Conservation (phyloP, 2,797 vertebrate species). For the Graptemys geographica region DNA sequence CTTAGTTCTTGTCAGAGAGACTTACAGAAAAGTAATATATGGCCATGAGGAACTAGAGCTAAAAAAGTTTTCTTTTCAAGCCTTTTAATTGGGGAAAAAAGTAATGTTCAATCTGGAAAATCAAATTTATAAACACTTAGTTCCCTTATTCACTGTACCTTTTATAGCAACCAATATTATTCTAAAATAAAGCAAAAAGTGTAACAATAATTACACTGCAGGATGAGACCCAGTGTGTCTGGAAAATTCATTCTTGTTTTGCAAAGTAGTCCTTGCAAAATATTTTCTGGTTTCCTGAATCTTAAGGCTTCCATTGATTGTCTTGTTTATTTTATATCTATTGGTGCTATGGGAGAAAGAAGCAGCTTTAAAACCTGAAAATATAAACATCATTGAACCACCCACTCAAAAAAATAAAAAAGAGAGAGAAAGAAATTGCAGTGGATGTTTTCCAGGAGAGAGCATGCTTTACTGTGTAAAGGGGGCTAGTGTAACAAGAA, state of each 20-base stretch:
- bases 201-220: constrained; percentile 70
- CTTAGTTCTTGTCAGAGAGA: constrained; percentile 21
- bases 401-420: constrained; percentile 45
- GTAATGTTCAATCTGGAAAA: constrained; percentile 47
- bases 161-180: constrained; percentile 63
- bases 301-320: constrained; percentile 55
- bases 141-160: constrained; percentile 14
- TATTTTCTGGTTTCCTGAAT: constrained; percentile 72
- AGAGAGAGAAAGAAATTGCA: constrained; percentile 83
- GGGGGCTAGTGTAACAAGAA: constrained; percentile 93
- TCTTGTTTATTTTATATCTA: constrained; percentile 64
- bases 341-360: constrained; percentile 74
- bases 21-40: constrained; percentile 15
- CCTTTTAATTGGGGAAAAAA: constrained; percentile 55
- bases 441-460: constrained; percentile 90
- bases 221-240: constrained; percentile 66
- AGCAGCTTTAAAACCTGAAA: constrained; percentile 80
- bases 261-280: constrained; percentile 60
- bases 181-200: constrained; percentile 73
- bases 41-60: constrained; percentile 12
- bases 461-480: constrained; percentile 89
- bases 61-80: constrained; percentile 59
- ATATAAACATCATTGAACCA: constrained; percentile 77
- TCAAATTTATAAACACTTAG: constrained; percentile 71
- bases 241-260: constrained; percentile 68